phyloP scores from a whole-genome alignment of 2,113 vertebrate genomes.

The Apteryx mantelli region DNA sequence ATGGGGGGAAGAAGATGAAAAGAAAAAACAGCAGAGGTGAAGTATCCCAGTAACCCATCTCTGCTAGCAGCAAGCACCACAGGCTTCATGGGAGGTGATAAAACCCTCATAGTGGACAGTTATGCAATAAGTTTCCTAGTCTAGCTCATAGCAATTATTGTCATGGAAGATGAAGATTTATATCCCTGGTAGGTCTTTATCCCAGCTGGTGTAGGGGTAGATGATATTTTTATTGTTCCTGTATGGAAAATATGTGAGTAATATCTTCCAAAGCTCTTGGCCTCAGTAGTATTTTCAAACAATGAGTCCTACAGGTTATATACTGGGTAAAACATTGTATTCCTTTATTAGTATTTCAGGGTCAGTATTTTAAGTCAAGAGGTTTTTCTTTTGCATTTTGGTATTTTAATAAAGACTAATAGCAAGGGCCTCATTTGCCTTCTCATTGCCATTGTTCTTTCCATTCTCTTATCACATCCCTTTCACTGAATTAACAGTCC shows the following conservation, averaged over 20 bases:
- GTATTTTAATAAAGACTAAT: conserved; percentile 10
- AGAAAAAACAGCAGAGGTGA: accelerated
- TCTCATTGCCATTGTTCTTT: conserved; percentile 36
- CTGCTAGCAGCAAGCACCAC: neutral
- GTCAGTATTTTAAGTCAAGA: conserved; percentile 33
- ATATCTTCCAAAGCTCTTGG: conserved; percentile 38
- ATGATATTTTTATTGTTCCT: conserved; percentile 69
- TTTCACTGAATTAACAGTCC: conserved; percentile 25
- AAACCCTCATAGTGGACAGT: neutral
- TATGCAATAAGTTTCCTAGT: conserved; percentile 8
- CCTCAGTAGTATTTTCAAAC: neutral
- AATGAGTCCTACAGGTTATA: conserved; percentile 17
- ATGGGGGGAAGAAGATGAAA: neutral
- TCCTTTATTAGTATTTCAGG: conserved; percentile 8
- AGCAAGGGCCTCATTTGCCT: neutral
- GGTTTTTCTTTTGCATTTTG: conserved; percentile 8
- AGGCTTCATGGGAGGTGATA: conserved; percentile 12
- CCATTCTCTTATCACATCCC: conserved; percentile 1
- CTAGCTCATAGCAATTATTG: conserved; percentile 17
- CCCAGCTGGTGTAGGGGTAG: conserved; percentile 62
- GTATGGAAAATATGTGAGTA: conserved; percentile 56
- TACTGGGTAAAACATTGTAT: neutral
- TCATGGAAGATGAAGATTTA: conserved; percentile 47
- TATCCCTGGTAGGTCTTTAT: conserved; percentile 44
- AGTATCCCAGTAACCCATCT: neutral